Conservation (phyloP, 2,797 vertebrate genomes). For the Antrozous pallidus region DNA sequence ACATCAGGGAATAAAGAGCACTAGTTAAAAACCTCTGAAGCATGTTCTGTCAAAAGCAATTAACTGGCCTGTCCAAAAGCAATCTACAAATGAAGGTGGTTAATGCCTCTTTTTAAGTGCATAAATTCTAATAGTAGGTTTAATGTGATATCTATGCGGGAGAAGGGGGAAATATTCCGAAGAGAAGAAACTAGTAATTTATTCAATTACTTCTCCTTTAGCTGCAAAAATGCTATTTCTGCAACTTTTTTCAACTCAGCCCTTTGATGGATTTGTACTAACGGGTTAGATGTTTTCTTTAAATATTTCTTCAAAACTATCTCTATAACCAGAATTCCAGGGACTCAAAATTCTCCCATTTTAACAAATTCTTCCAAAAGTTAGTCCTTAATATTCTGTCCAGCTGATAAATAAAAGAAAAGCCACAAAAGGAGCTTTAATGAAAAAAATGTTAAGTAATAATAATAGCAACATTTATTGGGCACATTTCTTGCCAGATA, state of each 20-base stretch:
- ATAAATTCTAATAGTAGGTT: background rate
- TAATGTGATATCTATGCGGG: background rate
- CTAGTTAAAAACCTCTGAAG: background rate
- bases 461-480: background rate
- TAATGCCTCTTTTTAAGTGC: background rate
- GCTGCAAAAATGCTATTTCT: background rate
- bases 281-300: background rate
- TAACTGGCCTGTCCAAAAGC: background rate
- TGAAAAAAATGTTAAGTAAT: background rate
- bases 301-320: background rate
- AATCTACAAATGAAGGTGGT: background rate
- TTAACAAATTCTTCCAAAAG: background rate
- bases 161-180: background rate
- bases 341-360: background rate
- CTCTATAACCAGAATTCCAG: background rate
- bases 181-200: slow-evolving; percentile 3
- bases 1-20: background rate
- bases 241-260: background rate
- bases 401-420: background rate
- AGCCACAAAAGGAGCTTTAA: background rate
- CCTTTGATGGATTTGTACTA: background rate
- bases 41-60: background rate
- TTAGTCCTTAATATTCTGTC: background rate
- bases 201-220: background rate
- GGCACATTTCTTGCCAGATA: background rate